These are phyloP conservation scores for Orchestes rusci DNA, from an alignment of 2,888 invertebrate genomes.

Conservation along the genomic window DNA sequence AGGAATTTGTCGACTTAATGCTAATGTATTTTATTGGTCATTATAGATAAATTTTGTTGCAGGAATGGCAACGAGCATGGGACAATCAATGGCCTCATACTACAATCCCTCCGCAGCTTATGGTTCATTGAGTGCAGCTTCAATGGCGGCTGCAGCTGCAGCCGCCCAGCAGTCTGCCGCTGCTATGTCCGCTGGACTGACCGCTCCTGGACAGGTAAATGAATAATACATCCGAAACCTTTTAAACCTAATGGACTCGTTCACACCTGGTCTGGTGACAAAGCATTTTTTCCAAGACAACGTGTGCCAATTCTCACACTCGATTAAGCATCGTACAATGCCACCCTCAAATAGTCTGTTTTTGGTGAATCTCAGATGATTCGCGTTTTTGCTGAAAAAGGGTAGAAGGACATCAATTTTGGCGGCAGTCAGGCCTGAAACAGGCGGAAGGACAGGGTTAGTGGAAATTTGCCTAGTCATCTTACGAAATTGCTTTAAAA, in stretches of 20 bases:
- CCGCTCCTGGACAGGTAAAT: slow-evolving; percentile 60
- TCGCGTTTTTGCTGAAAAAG: slow-evolving; percentile 9
- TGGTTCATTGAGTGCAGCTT: slow-evolving; percentile 64
- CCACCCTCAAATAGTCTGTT: slow-evolving; percentile 12
- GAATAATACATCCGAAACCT: slow-evolving; percentile 22
- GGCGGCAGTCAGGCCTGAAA: slow-evolving; percentile 29
- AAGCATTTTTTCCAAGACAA: too few relatives aligned
- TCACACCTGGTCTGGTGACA: slow-evolving; percentile 23
- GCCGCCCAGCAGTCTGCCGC: slow-evolving; percentile 65
- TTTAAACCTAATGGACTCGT: slow-evolving; percentile 20
- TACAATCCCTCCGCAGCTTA: slow-evolving; percentile 65
- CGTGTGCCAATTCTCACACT: slow-evolving; percentile 22
- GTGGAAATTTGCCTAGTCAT: slow-evolving; percentile 33
- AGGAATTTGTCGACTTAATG: not conserved
- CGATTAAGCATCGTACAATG: slow-evolving; percentile 17
- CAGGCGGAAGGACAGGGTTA: slow-evolving; percentile 25
- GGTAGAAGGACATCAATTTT: slow-evolving; percentile 31
- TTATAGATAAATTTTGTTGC: slow-evolving; percentile 34
- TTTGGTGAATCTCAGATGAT: slow-evolving; percentile 12
- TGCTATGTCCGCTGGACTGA: slow-evolving; percentile 62
- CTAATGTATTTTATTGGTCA: not conserved
- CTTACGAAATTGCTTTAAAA: slow-evolving; percentile 23
- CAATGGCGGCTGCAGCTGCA: slow-evolving; percentile 65
- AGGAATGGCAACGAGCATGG: slow-evolving; percentile 65
- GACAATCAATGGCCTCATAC: slow-evolving; percentile 63